phyloP scores from a whole-genome alignment of 2,113 vertebrate genomes.

The Natator depressus region DNA sequence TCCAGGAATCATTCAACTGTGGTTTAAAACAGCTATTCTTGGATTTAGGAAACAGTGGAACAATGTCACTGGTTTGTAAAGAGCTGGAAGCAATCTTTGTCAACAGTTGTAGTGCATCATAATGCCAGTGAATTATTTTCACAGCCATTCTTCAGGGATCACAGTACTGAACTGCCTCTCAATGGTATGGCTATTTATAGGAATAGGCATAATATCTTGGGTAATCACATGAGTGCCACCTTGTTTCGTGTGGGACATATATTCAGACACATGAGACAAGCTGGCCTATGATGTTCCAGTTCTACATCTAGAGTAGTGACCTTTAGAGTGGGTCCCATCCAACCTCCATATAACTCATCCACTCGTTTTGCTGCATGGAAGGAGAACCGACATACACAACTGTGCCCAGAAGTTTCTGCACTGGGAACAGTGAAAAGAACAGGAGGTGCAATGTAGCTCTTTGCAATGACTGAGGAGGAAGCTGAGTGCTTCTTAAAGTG shows the following conservation, averaged over 20 bases:
- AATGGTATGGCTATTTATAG: neutral
- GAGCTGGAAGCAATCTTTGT: neutral
- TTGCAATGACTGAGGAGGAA: neutral
- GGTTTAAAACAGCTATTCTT: neutral
- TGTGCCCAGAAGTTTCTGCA: neutral
- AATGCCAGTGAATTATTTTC: neutral
- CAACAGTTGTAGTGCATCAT: neutral
- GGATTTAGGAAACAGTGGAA: neutral
- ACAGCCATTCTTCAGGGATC: neutral
- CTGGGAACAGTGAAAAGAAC: neutral
- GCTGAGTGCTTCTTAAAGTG: neutral
- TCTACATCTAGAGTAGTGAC: neutral
- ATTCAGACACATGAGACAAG: neutral
- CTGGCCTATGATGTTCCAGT: neutral
- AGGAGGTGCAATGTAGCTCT: neutral
- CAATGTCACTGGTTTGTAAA: neutral
- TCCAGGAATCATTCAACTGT: neutral
- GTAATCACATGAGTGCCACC: neutral
- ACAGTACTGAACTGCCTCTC: fast-evolving
- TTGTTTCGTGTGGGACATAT: neutral
- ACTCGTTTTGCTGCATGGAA: neutral
- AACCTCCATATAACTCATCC: neutral
- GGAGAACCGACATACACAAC: neutral
- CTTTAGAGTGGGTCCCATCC: neutral
- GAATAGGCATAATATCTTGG: neutral